phyloP scores from a whole-genome alignment of 2,888 invertebrate genomes.

The Augochlorella aurata region DNA sequence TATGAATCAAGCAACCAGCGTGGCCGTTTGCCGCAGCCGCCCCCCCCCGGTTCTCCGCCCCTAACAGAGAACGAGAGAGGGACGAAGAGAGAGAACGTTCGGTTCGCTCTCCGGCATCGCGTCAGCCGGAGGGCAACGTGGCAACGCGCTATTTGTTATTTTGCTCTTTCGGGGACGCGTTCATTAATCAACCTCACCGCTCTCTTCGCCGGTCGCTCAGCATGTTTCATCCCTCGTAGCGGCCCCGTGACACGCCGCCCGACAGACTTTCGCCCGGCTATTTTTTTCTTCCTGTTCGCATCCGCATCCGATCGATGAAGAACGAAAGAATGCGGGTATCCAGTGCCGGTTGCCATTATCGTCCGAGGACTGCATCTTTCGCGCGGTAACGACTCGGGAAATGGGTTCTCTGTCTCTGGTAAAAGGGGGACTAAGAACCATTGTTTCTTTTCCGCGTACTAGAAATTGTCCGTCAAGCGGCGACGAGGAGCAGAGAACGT shows the following conservation, averaged over 20 bases:
- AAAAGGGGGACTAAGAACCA: background rate
- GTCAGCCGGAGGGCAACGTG: constrained; percentile 54
- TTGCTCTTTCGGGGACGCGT: constrained; percentile 74
- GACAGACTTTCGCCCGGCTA: constrained; percentile 39
- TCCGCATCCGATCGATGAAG: constrained; percentile 5
- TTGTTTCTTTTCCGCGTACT: background rate
- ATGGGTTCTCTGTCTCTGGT: background rate
- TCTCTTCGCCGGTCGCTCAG: constrained; percentile 67
- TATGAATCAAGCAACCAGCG: constrained; percentile 65
- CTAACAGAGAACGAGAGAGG: background rate
- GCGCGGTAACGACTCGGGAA: background rate
- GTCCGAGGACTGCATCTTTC: background rate
- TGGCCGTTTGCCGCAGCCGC: constrained; percentile 46
- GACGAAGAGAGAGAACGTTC: background rate
- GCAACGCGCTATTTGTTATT: constrained; percentile 78
- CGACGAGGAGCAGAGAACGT: background rate
- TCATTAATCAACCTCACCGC: constrained; percentile 78
- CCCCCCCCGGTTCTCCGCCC: constrained; percentile 17
- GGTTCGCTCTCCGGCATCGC: constrained; percentile 26
- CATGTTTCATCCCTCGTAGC: constrained; percentile 73
- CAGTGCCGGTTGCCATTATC: background rate
- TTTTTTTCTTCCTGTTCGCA: constrained; percentile 21
- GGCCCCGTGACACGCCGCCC: constrained; percentile 54
- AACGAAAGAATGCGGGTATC: constrained; percentile 13
- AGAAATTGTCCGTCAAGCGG: background rate